Evolutionary conservation across 35 echinoderm and acorn worm genomes (phyloP).

Genomic region (Apostichopus californicus): DNA sequence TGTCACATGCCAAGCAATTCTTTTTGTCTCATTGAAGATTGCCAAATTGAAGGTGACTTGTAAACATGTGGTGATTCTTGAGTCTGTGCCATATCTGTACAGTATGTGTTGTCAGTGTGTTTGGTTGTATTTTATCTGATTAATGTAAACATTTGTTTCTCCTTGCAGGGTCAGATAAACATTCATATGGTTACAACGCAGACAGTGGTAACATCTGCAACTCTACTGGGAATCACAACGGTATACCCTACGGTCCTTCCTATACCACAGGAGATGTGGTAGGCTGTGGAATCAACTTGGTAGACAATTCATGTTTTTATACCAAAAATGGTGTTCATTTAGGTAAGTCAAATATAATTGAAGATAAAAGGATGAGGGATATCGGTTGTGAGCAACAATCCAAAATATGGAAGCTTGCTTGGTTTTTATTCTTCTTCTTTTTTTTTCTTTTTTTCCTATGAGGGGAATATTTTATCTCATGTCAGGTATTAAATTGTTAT

Average conservation of each 20-base stretch:
- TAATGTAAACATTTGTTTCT: too few species aligned
- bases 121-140: too few species aligned
- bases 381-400: not conserved
- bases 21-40: too few species aligned
- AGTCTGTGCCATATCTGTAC: too few species aligned
- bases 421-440: too few species aligned
- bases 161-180: constrained; percentile 79
- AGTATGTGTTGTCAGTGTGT: too few species aligned
- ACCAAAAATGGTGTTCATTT: constrained; percentile 97
- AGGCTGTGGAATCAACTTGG: constrained; percentile 94
- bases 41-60: too few species aligned
- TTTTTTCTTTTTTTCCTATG: too few species aligned
- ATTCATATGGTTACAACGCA: constrained; percentile 99
- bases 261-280: constrained; percentile 98
- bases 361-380: not conserved
- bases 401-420: not conserved
- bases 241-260: constrained; percentile 91
- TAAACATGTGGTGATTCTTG: too few species aligned
- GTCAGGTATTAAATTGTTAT: too few species aligned
- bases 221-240: constrained; percentile 67
- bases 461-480: too few species aligned
- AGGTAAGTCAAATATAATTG: constrained; percentile 51
- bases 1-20: too few species aligned
- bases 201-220: constrained; percentile 94
- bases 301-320: constrained; percentile 91